Evolutionary conservation across 2,113 vertebrate species (phyloP).

Genomic region (Carettochelys insculpta): DNA sequence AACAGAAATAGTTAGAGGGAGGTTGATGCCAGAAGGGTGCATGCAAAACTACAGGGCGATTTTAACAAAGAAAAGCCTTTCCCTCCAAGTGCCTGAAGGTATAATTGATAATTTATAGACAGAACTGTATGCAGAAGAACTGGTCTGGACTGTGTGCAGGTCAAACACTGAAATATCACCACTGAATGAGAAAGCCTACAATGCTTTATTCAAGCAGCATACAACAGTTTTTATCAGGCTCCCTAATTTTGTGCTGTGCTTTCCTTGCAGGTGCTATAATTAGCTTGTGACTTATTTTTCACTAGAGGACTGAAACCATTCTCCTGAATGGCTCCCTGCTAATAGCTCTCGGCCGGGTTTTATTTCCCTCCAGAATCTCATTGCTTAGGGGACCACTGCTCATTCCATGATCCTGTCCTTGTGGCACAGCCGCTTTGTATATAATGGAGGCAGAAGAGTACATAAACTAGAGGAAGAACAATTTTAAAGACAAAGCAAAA

Average conservation of each 20-base stretch:
- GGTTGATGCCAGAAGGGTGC: neutral
- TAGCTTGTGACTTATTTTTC: slow-evolving; percentile 72
- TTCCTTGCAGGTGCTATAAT: slow-evolving; percentile 71
- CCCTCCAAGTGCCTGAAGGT: slow-evolving; percentile 35
- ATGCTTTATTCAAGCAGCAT: slow-evolving; percentile 42
- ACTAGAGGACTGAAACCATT: slow-evolving; percentile 50
- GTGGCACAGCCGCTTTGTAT: neutral
- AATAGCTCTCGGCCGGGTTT: slow-evolving; percentile 60
- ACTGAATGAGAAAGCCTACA: slow-evolving; percentile 53
- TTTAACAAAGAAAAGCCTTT: slow-evolving; percentile 45
- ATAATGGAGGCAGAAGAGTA: neutral
- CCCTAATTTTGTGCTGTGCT: slow-evolving; percentile 62
- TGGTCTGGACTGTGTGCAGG: slow-evolving; percentile 6
- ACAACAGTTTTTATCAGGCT: slow-evolving; percentile 58
- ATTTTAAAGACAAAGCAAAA: neutral
- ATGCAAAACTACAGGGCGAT: slow-evolving; percentile 16
- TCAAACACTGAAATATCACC: slow-evolving; percentile 44
- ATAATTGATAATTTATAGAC: slow-evolving; percentile 26
- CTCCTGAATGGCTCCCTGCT: slow-evolving; percentile 62
- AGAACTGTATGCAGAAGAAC: slow-evolving; percentile 22
- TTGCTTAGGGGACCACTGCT: slow-evolving; percentile 49
- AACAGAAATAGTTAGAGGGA: neutral
- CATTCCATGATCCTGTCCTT: slow-evolving; percentile 21
- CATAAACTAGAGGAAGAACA: neutral
- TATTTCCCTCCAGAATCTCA: slow-evolving; percentile 45